Percentiles rank a stretch among this genome's conserved stretches.
phyloP scores from a whole-genome alignment of 2,888 invertebrate species.

The Theretra japonica region DNA sequence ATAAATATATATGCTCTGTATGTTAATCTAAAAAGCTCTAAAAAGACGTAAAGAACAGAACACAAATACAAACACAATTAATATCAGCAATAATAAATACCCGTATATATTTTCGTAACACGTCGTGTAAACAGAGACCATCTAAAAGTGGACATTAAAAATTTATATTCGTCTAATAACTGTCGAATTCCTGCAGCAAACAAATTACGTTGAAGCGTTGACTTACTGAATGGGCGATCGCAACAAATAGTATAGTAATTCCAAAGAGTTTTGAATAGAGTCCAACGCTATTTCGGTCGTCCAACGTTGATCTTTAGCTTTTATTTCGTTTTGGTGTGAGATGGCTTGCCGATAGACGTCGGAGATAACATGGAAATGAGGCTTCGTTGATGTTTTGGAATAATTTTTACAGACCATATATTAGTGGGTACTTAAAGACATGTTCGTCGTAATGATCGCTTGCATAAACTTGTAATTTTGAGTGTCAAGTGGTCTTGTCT shows the following conservation, averaged over 20 bases:
- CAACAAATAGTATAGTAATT: conserved; percentile 82
- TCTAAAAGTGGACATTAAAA: conserved; percentile 53
- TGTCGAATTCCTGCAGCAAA: conserved; percentile 70
- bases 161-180: conserved; percentile 73
- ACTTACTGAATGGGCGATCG: conserved; percentile 81
- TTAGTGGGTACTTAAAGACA: conserved; percentile 22
- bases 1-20: too few relatives aligned
- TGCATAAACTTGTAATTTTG: conserved; percentile 21
- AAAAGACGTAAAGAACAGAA: not conserved
- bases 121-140: conserved; percentile 58
- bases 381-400: conserved; percentile 33
- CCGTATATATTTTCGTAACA: conserved; percentile 48
- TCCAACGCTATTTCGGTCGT: conserved; percentile 82
- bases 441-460: conserved; percentile 18
- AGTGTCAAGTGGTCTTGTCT: conserved; percentile 17
- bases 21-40: too few relatives aligned
- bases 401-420: conserved; percentile 25
- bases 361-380: conserved; percentile 41
- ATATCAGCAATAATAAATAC: conserved; percentile 54
- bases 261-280: conserved; percentile 83
- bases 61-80: conserved; percentile 50
- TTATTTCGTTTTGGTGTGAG: conserved; percentile 71
- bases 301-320: conserved; percentile 74
- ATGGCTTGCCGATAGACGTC: conserved; percentile 59
- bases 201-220: conserved; percentile 73